Base-by-base conservation (phyloP, 1,140 invertebrate genomes). In the Littorina saxatilis region DNA sequence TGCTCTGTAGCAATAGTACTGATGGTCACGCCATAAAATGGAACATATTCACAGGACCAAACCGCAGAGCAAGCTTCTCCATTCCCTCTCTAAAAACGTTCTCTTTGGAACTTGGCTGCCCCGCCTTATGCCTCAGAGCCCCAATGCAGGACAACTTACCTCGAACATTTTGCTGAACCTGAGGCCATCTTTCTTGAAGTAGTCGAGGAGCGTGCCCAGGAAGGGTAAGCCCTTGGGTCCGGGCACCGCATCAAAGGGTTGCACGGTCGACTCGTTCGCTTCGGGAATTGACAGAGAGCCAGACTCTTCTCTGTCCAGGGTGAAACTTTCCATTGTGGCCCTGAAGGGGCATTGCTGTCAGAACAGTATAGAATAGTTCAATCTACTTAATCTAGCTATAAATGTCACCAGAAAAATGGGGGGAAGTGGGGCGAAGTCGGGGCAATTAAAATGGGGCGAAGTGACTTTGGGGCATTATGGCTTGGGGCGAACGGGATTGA, bases 81-180 rank as follows among this genome's bases (percentile, higher is more conserved):
- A n/a, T n/a, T n/a, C n/a, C n/a, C n/a, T n/a, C n/a, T n/a, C n/a
- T n/a, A n/a, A n/a, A n/a, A n/a, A n/a, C n/a, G n/a, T n/a, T n/a
- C n/a, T n/a, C n/a, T n/a, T n/a, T n/a, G n/a, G n/a, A n/a, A n/a
- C n/a, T n/a, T n/a, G n/a, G n/a, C n/a, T n/a, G n/a, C n/a, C n/a
- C n/a, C n/a, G n/a, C n/a, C n/a, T n/a, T n/a, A n/a, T n/a, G n/a
- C n/a, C n/a, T n/a, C n/a, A n/a, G n/a, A n/a, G n/a, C n/a, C n/a
- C n/a, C n/a, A n/a, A n/a, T n/a, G n/a, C n/a, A n/a, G n/a, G n/a
- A n/a, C 13, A 32, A 77, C 85, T 43, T 82, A 92, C 91, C 86
- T 92, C 89, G 83, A 91, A 91, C 90, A 92, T 90, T 87, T 91
- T 92, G 50, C 84, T 87, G 79, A 92, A 92, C 66, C 81, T 83